A percentile compares a stretch with the other conserved stretches of the same genome.
phyloP scores from a whole-genome alignment of 2,888 invertebrate genomes.

The Meta bourneti region DNA sequence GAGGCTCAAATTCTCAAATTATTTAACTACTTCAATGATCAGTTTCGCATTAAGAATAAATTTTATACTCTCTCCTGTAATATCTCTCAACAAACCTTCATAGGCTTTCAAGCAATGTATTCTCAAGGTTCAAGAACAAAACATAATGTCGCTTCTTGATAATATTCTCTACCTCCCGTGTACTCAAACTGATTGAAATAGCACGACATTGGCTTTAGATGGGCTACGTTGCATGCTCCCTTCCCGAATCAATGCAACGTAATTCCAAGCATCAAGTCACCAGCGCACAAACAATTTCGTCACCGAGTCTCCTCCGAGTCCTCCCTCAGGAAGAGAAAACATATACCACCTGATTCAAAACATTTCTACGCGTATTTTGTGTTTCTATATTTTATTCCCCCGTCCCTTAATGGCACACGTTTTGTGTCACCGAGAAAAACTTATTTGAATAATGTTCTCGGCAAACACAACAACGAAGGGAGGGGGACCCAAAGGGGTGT shows the following conservation, averaged over 20 bases:
- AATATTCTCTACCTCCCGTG: background rate
- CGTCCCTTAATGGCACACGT: slow-evolving; percentile 24
- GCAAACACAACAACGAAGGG: slow-evolving; percentile 1
- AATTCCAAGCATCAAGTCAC: slow-evolving; percentile 38
- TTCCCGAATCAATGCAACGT: slow-evolving; percentile 36
- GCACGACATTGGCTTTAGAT: background rate
- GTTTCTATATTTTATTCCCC: slow-evolving; percentile 39
- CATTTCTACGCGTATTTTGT: background rate
- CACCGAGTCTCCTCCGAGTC: background rate
- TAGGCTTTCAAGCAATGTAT: background rate
- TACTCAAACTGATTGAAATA: slow-evolving; percentile 14
- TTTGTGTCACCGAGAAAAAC: slow-evolving; percentile 43
- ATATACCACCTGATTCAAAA: slow-evolving; percentile 37
- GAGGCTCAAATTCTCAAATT: too few relatives aligned
- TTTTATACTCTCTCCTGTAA: too few relatives aligned
- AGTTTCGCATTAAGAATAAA: too few relatives aligned
- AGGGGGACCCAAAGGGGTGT: slow-evolving; percentile 40
- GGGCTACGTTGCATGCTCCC: background rate
- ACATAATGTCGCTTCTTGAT: background rate
- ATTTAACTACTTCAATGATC: too few relatives aligned
- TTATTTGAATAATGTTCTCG: slow-evolving; percentile 67
- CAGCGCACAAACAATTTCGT: background rate
- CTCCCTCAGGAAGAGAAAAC: background rate
- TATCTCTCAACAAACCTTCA: too few relatives aligned
- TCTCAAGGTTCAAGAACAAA: background rate